These are phyloP conservation scores for Pantala flavescens DNA, from an alignment of 1,140 invertebrate species.

Conservation along the genomic window DNA sequence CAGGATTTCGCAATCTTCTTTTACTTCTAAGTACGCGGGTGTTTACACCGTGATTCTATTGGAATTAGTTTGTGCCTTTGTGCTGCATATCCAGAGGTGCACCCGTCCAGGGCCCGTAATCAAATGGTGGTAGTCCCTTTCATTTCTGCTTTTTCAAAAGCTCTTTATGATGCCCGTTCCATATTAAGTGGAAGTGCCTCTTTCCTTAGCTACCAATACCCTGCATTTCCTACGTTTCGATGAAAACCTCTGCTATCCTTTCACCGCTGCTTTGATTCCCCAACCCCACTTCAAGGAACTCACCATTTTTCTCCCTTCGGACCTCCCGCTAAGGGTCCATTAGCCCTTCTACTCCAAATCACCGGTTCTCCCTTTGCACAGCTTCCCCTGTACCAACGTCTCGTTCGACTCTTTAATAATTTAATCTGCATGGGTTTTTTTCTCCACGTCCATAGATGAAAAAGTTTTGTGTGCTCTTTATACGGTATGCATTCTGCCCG, in stretches of 20 bases:
- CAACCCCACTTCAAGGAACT: background rate
- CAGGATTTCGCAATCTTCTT: too few species aligned
- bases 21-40: too few species aligned
- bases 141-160: background rate
- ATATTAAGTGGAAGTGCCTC: background rate
- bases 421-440: too few species aligned
- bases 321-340: background rate
- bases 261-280: background rate
- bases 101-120: too few species aligned
- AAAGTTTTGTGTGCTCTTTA: too few species aligned
- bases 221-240: background rate
- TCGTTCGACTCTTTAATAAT: too few species aligned
- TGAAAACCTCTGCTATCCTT: background rate
- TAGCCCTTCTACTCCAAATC: background rate
- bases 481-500: too few species aligned
- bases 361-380: background rate
- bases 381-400: background rate
- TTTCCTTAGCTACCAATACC: background rate
- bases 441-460: too few species aligned
- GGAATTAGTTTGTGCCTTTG: too few species aligned
- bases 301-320: background rate
- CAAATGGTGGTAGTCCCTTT: background rate
- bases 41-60: too few species aligned
- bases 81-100: too few species aligned
- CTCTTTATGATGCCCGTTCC: background rate